These are phyloP conservation scores for Autographa gamma DNA, from an alignment of 2,888 invertebrate genomes.

Conservation along the genomic window DNA sequence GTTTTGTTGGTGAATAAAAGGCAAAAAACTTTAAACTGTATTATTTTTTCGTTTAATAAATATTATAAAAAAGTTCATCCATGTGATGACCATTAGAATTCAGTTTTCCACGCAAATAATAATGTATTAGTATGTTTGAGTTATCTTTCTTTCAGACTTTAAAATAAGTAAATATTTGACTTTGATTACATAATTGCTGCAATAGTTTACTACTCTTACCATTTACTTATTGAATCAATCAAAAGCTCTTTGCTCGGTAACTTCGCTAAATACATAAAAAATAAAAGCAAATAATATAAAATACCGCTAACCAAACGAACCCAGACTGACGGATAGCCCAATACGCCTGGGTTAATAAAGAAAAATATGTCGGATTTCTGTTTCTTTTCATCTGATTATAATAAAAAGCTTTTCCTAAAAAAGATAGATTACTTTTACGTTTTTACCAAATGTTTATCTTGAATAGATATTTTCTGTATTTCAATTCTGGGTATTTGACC, in stretches of 20 bases:
- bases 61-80: too few relatives aligned
- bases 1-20: neutral
- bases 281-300: neutral
- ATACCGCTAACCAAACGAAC: neutral
- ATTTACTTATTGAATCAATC: neutral
- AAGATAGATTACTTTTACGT: neutral
- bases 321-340: constrained; percentile 3
- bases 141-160: too few relatives aligned
- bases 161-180: too few relatives aligned
- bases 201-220: neutral
- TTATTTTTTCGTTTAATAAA: too few relatives aligned
- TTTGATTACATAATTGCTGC: too few relatives aligned
- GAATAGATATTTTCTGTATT: neutral
- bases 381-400: constrained; percentile 8
- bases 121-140: too few relatives aligned
- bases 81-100: too few relatives aligned
- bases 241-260: neutral
- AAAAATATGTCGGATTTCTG: constrained; percentile 6
- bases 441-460: neutral
- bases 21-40: neutral
- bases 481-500: neutral
- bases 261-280: neutral
- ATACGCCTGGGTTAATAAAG: constrained; percentile 7
- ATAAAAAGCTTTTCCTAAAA: constrained; percentile 7
- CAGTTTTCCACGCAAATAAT: too few relatives aligned